Percentiles rank a stretch among this genome's conserved stretches.
These are phyloP conservation scores for Sebastiscus albofasciatus DNA, from an alignment of 2,797 vertebrate genomes.

Conservation along the genomic window DNA sequence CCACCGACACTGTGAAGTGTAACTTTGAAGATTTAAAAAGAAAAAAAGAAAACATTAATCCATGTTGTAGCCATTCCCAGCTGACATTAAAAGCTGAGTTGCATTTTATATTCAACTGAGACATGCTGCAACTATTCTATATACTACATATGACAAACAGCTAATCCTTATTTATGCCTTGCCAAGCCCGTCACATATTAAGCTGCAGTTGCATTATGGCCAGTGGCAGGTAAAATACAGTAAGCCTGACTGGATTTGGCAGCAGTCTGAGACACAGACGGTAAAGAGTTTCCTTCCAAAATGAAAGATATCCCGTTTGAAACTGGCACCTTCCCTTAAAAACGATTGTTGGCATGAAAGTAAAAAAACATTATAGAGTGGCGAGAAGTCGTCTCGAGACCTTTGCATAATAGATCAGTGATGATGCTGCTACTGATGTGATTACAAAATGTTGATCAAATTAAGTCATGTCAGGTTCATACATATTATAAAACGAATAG, in stretches of 20 bases:
- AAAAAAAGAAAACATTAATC: slow-evolving; percentile 64
- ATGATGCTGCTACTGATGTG: not conserved
- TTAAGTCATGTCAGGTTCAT: not conserved
- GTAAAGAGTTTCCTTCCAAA: slow-evolving; percentile 51
- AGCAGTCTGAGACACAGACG: slow-evolving; percentile 60
- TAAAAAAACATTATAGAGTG: not conserved
- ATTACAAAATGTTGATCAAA: slow-evolving; percentile 8
- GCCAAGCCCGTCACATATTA: slow-evolving; percentile 73
- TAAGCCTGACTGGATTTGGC: slow-evolving; percentile 80
- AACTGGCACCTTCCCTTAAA: slow-evolving; percentile 37
- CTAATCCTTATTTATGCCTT: slow-evolving; percentile 81
- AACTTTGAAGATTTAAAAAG: slow-evolving; percentile 68
- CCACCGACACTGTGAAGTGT: slow-evolving; percentile 35
- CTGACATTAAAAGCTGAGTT: slow-evolving; percentile 74
- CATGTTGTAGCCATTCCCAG: slow-evolving; percentile 59
- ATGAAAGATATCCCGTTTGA: slow-evolving; percentile 33
- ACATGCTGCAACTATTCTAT: slow-evolving; percentile 73
- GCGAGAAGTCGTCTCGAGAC: slow-evolving; percentile 3
- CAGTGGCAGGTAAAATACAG: slow-evolving; percentile 80
- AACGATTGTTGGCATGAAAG: slow-evolving; percentile 11
- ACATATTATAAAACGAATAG: not conserved
- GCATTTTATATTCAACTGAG: slow-evolving; percentile 70
- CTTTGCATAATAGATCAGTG: not conserved
- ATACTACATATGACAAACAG: slow-evolving; percentile 71
- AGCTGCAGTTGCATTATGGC: slow-evolving; percentile 75